These are phyloP conservation scores for Anas acuta DNA, from an alignment of 2,797 vertebrate genomes.

Conservation along the genomic window DNA sequence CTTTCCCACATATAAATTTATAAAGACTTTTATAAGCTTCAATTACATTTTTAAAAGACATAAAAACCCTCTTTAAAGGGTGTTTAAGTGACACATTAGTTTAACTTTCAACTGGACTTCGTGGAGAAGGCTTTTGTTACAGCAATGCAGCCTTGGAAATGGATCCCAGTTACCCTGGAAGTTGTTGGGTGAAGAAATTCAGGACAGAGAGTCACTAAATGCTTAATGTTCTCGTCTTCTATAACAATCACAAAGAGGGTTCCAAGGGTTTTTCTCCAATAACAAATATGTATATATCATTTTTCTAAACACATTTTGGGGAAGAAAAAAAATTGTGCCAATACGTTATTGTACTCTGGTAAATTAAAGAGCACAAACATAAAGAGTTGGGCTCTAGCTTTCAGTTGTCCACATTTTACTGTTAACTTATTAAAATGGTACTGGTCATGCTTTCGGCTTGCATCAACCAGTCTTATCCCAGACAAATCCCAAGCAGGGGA, in stretches of 20 bases:
- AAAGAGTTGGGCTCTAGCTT: not conserved
- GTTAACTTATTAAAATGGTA: not conserved
- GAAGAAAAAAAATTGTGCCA: accelerated
- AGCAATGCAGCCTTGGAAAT: not conserved
- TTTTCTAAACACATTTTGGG: accelerated
- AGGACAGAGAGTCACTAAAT: not conserved
- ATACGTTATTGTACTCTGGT: accelerated
- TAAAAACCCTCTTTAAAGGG: conserved; percentile 54
- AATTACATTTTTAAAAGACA: conserved; percentile 71
- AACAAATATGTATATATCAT: not conserved
- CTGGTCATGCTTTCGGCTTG: not conserved
- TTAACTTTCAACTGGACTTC: conserved; percentile 56
- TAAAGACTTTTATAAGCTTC: conserved; percentile 74
- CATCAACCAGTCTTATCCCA: not conserved
- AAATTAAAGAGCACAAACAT: not conserved
- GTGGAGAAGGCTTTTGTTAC: not conserved
- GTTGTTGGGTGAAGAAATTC: not conserved
- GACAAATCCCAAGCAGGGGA: not conserved
- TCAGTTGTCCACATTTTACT: not conserved
- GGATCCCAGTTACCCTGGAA: not conserved
- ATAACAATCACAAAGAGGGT: no score
- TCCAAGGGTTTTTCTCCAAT: not conserved
- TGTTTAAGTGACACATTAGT: conserved; percentile 57
- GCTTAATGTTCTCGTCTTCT: not conserved
- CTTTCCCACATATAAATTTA: conserved; percentile 71